Conservation (phyloP, 2,113 vertebrate genomes). For the Helogale parvula region DNA sequence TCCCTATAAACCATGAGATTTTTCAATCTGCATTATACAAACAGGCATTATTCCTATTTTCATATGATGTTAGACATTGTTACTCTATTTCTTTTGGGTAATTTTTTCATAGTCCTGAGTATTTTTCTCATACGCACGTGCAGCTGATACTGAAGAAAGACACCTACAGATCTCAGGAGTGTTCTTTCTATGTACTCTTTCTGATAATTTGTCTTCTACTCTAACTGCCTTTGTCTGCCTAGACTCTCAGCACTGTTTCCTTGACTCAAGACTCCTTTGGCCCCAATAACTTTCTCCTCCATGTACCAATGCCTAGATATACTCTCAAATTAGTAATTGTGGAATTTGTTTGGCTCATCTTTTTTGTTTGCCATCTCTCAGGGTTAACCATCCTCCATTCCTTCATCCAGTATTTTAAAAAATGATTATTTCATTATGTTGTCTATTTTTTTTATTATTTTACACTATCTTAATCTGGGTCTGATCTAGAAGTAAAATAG, state of each 20-base stretch:
- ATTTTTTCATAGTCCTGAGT: neutral
- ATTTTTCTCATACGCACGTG: neutral
- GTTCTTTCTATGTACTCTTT: neutral
- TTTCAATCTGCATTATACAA: neutral
- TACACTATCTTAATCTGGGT: neutral
- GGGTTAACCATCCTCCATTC: neutral
- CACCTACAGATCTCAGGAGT: no score
- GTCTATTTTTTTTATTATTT: neutral
- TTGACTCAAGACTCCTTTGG: neutral
- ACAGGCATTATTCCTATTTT: neutral
- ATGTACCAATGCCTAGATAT: no score
- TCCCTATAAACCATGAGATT: neutral
- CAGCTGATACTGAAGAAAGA: neutral
- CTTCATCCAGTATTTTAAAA: neutral
- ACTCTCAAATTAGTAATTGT: neutral
- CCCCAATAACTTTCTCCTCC: neutral
- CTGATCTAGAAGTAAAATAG: neutral
- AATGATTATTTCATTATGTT: neutral
- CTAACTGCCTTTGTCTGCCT: neutral
- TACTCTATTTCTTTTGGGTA: neutral
- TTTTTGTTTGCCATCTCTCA: neutral
- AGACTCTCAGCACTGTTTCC: neutral
- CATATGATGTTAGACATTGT: neutral
- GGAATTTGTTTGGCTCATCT: neutral
- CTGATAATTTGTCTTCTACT: neutral